Evolutionary conservation across 2,888 invertebrate genomes (phyloP), one percentile per base, ranked within the genome.

Genomic region (Archips xylosteana): DNA sequence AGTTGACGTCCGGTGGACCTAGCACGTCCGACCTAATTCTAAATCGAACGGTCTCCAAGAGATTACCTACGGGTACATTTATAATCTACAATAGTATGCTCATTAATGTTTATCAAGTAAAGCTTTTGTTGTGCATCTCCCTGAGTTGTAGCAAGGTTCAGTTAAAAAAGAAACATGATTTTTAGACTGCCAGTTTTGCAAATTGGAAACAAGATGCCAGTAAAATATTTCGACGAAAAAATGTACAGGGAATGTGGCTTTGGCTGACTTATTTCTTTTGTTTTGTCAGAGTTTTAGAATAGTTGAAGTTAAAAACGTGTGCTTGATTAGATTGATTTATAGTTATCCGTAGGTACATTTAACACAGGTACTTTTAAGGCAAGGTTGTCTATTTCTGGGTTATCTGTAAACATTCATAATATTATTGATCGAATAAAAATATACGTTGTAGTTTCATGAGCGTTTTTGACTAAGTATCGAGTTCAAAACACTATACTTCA

Each of bases 21-120:
- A 42, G 39, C 71, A 77, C 77, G 76, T 75, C 60, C 64, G 77
- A 76, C 77, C 77, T 62, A 74, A 75, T 76, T 77, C 76, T 69
- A 76, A 77, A 77, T 69, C 76, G 69, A 59, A 23, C 39, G 39
- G 60, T 47, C 70, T 45, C 32, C 34, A n/a, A 39, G 66, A 69
- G 65, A 65, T 71, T 71, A 71, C 65, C 59, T 71, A 54, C 8
- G 23, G 54, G 15, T 23, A 54, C 9, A 1, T 8, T 6, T 45
- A 15, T 54, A 23, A 5, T 8, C 6, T 4, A 49, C 10, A 54
- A 54, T 9, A 54, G 15, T 45, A 12, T 12, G 45, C 3, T 12
- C 10, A 45, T 12, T 10, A 3, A 45, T 3, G 12, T 45, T 45
- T 12, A 45, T 45, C 45, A 45, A 12, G 12, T 45, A 45, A 12